Evolutionary conservation across 2,797 vertebrate genomes (phyloP).

Genomic region (Melanotaenia boesemani): DNA sequence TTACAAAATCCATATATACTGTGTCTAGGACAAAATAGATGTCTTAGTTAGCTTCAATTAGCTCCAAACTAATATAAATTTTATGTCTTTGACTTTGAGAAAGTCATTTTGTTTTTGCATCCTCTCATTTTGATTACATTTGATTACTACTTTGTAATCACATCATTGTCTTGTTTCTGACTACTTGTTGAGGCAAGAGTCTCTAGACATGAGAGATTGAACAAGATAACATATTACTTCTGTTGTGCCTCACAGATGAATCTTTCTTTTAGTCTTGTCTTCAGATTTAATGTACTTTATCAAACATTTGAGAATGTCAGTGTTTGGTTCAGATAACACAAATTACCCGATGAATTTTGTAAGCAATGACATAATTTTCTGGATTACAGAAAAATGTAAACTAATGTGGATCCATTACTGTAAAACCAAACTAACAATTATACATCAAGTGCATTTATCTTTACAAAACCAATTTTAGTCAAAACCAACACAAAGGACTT

Average conservation of each 20-base stretch:
- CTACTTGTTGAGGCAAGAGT: background rate
- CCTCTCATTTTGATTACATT: background rate
- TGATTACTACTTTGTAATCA: background rate
- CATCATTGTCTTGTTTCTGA: background rate
- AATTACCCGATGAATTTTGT: background rate
- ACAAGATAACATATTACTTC: background rate
- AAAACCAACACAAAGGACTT: background rate
- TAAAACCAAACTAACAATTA: background rate
- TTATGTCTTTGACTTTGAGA: background rate
- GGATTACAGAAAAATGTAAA: background rate
- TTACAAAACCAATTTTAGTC: background rate
- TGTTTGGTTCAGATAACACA: background rate
- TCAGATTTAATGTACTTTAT: background rate
- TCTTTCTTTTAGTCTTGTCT: background rate
- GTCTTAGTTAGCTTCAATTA: background rate
- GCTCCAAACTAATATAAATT: conserved; percentile 5
- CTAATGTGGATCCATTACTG: background rate
- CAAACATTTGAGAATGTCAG: background rate
- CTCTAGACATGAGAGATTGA: background rate
- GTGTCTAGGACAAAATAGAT: background rate
- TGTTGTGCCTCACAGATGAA: background rate
- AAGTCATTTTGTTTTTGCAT: background rate
- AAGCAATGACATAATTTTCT: background rate
- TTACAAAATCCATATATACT: too few species aligned
- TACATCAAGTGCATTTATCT: background rate